Base-by-base conservation (phyloP, 2,797 vertebrate genomes). In the Taeniopygia guttata region DNA sequence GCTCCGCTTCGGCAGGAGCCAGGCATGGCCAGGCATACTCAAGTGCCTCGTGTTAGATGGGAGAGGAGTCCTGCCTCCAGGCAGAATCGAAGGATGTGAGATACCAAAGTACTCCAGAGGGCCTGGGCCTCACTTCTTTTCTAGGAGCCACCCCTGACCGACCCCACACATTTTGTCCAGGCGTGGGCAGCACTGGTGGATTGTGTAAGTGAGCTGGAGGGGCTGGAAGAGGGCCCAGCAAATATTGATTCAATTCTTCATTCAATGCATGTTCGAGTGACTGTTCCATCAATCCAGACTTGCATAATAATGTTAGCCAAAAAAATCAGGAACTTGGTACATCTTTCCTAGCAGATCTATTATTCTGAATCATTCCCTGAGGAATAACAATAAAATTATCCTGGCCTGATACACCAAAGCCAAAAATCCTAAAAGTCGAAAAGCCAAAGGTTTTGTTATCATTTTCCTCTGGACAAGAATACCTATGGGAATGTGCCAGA, bases 211-310 rank as follows among this genome's bases (percentile, higher is more conserved):
- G 59, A 89, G 36, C 42, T 74, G 46, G 59, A 88, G 67, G 58
- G 55, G 40, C 49, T 96, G 91, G 84, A 91, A 79, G 21, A 78
- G 17, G 34, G 75, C 86, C 78, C 59, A 82, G 82, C 34, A 62
- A 32, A 42, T 89, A 92, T 75, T 82, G 91, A 95, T 95, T 84
- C 51, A 49, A 19, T 90, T 89, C 67, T 68, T 94, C 89, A 68
- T 81, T 81, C 25, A 69, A 4, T 58, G 55, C 40, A 29, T 49
- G 18, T 92, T 87, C 36, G 54, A 92, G 70, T 60, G 74, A 69
- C 54, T 23, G 21, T 74, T 82, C 46, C 79, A 78, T 95, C 76
- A 72, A 13, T 87, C 83, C 60, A 66, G 72, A 74, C 46, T 49
- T 29, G 32, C 0, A 2, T 84, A 81, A 93, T 45, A 78, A 63